Percentiles rank a stretch among this genome's conserved stretches.
These are phyloP conservation scores for Halichoeres trimaculatus DNA, from an alignment of 2,113 vertebrate genomes.

Conservation along the genomic window DNA sequence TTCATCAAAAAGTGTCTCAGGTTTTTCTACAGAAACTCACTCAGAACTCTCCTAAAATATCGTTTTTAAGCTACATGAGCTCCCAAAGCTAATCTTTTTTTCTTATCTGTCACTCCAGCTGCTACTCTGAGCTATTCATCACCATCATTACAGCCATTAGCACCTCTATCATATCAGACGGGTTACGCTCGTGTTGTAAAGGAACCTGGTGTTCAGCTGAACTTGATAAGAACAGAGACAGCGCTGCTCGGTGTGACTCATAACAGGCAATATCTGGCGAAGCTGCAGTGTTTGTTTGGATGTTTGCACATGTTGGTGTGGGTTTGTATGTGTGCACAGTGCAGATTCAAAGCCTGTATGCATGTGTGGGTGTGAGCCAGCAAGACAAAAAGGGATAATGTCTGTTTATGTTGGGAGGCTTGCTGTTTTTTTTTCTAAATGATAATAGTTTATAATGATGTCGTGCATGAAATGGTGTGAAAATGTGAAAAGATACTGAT, in stretches of 20 bases:
- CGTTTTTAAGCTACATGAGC: background rate
- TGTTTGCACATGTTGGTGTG: conserved; percentile 7
- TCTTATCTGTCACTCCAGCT: conserved; percentile 2
- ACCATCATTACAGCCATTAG: background rate
- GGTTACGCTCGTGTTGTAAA: background rate
- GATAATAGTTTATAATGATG: conserved; percentile 11
- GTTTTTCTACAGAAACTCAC: background rate
- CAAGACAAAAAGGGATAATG: conserved; percentile 12
- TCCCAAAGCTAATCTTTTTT: background rate
- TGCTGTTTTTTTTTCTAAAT: conserved; percentile 7
- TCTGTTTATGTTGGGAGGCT: conserved; percentile 25
- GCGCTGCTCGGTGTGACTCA: background rate
- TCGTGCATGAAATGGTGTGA: background rate
- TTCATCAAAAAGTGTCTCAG: too few relatives aligned
- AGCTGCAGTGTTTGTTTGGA: background rate
- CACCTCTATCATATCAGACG: too few relatives aligned
- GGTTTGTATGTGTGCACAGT: conserved; percentile 1
- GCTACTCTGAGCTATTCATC: background rate
- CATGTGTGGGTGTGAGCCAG: conserved; percentile 30
- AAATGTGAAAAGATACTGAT: conserved; percentile 9
- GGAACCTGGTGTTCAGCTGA: background rate
- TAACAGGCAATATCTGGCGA: background rate
- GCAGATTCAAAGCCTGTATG: background rate
- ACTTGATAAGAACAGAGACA: background rate
- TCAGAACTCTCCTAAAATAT: background rate